Conservation (phyloP, 2,113 vertebrate genomes). For the Bungarus multicinctus region DNA sequence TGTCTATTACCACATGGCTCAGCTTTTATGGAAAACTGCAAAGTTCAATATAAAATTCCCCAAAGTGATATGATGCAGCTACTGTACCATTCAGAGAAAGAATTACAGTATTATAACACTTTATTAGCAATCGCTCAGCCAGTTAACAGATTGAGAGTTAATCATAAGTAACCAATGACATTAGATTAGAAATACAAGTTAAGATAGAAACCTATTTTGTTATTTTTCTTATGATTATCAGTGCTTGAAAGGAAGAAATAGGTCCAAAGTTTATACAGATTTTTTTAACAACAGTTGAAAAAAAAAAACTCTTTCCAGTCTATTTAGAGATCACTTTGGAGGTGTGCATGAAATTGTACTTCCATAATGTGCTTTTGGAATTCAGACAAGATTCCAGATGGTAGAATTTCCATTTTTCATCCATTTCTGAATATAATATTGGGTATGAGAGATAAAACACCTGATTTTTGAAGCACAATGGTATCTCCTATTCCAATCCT, state of each 20-base stretch:
- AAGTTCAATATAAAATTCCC: not conserved
- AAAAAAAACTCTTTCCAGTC: not conserved
- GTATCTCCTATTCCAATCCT: not conserved
- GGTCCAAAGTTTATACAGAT: not conserved
- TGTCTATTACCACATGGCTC: not conserved
- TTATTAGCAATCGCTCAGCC: slow-evolving; percentile 4
- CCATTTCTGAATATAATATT: not conserved
- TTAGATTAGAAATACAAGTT: not conserved
- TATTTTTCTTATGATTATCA: not conserved
- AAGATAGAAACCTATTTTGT: not conserved
- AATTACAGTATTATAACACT: not conserved
- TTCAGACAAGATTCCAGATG: not conserved
- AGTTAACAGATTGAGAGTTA: slow-evolving; percentile 1
- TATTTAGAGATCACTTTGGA: not conserved
- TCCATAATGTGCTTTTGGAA: not conserved
- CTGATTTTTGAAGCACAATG: not conserved
- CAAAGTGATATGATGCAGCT: not conserved
- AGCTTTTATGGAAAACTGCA: not conserved
- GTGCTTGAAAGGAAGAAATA: not conserved
- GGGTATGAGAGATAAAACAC: not conserved
- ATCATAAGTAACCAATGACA: not conserved
- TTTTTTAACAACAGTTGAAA: not conserved
- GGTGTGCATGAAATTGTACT: not conserved
- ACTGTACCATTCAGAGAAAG: not conserved
- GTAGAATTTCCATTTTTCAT: not conserved